These are phyloP conservation scores for Cavia aperea DNA, from an alignment of 2,113 vertebrate species.

Conservation along the genomic window DNA sequence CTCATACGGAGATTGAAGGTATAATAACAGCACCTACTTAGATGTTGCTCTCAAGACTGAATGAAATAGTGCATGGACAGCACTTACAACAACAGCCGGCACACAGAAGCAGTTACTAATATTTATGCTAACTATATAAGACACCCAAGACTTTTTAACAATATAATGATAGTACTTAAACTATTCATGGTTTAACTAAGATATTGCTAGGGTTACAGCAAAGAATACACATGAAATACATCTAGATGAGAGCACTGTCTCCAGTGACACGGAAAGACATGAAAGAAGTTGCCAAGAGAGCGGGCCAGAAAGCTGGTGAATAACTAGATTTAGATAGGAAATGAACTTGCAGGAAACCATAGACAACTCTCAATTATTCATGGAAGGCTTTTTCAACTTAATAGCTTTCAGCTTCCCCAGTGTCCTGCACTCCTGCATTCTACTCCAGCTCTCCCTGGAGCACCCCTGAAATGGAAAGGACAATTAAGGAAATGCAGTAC, in stretches of 20 bases:
- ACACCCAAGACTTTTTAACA: neutral
- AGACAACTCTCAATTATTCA: conserved; percentile 19
- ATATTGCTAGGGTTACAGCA: neutral
- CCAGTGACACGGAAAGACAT: neutral
- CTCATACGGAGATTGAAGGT: neutral
- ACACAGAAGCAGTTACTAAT: neutral
- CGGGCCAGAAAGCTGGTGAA: neutral
- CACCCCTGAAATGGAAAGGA: conserved; percentile 25
- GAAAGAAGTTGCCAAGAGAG: conserved; percentile 16
- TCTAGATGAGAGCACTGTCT: neutral
- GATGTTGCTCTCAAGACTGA: neutral
- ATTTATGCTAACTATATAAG: neutral
- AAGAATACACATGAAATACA: neutral
- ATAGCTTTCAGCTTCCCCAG: neutral
- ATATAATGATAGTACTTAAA: neutral
- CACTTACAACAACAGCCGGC: neutral
- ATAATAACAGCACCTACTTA: neutral
- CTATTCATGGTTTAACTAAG: neutral
- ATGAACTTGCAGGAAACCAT: neutral
- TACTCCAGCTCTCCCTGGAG: neutral
- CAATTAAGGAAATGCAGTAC: conserved; percentile 28
- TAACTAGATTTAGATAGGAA: neutral
- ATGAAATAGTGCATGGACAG: neutral
- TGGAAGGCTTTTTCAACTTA: neutral
- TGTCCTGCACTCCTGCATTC: neutral